Percentiles rank a stretch among this genome's conserved stretches.
phyloP scores from a whole-genome alignment of 2,888 invertebrate species.

The Leptothorax acervorum region DNA sequence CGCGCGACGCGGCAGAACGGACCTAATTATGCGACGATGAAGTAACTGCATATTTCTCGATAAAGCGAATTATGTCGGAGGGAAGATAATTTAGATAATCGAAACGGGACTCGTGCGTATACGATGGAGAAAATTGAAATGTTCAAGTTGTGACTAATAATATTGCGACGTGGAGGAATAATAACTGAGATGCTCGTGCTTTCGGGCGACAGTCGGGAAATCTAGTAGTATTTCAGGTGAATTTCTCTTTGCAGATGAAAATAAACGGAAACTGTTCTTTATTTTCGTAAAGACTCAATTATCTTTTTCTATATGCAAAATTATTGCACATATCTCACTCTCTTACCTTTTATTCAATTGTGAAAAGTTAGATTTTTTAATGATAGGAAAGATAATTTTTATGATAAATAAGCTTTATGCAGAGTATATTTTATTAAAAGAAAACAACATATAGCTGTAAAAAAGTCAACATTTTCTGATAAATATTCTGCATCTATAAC shows the following conservation, averaged over 20 bases:
- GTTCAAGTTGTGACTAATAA: slow-evolving; percentile 1
- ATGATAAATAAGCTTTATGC: not conserved
- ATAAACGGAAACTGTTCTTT: not conserved
- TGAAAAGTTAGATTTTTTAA: not conserved
- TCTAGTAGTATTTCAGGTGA: not conserved
- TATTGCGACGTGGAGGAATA: not conserved
- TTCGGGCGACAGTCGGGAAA: not conserved
- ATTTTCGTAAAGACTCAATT: not conserved
- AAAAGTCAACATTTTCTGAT: not conserved
- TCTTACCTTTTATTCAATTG: not conserved
- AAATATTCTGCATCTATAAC: not conserved
- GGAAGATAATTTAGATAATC: not conserved
- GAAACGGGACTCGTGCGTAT: not conserved
- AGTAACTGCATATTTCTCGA: not conserved
- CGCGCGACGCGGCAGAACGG: not conserved
- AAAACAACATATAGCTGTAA: not conserved
- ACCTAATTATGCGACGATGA: slow-evolving; percentile 8
- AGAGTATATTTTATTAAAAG: not conserved
- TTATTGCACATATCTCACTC: not conserved
- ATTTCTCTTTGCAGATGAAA: not conserved
- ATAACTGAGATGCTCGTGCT: not conserved
- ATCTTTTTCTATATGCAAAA: not conserved
- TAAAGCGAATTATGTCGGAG: not conserved
- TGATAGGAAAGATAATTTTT: not conserved
- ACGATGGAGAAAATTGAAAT: not conserved